Evolutionary conservation across 2,113 vertebrate genomes (phyloP).

Genomic region (Grantiella picta): DNA sequence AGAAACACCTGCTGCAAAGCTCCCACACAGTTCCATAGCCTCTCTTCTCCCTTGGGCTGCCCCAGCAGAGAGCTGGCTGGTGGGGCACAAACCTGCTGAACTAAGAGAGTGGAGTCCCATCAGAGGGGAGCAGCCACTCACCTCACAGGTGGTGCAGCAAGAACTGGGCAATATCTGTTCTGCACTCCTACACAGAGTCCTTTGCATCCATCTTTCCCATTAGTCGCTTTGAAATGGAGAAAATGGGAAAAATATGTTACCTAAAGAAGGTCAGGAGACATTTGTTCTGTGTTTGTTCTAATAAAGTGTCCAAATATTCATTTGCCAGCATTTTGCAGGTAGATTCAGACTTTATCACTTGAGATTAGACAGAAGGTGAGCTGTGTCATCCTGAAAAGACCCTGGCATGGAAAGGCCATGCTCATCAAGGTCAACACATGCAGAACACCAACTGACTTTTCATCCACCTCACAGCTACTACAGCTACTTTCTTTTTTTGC

Average conservation of each 20-base stretch:
- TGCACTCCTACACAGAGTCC: neutral
- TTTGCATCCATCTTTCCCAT: neutral
- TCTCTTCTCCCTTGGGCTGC: neutral
- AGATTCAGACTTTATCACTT: neutral
- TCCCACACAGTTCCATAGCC: neutral
- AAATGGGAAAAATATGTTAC: neutral
- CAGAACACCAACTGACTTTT: neutral
- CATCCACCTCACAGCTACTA: neutral
- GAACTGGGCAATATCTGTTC: rapidly evolving
- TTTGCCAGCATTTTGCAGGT: neutral
- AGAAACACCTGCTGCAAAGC: neutral
- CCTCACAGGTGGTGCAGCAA: neutral
- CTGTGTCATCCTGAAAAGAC: neutral
- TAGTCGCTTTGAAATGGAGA: neutral
- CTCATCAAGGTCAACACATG: neutral
- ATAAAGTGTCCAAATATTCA: neutral
- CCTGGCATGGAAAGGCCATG: neutral
- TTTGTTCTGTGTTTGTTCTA: neutral
- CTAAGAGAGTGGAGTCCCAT: neutral
- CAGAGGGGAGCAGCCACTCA: rapidly evolving
- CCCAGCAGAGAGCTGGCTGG: neutral
- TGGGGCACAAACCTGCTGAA: neutral
- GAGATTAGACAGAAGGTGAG: neutral
- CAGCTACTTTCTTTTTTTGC: neutral
- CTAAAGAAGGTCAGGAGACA: neutral